These are phyloP conservation scores for Biston stratarius DNA, from an alignment of 2,888 invertebrate genomes.

Conservation along the genomic window DNA sequence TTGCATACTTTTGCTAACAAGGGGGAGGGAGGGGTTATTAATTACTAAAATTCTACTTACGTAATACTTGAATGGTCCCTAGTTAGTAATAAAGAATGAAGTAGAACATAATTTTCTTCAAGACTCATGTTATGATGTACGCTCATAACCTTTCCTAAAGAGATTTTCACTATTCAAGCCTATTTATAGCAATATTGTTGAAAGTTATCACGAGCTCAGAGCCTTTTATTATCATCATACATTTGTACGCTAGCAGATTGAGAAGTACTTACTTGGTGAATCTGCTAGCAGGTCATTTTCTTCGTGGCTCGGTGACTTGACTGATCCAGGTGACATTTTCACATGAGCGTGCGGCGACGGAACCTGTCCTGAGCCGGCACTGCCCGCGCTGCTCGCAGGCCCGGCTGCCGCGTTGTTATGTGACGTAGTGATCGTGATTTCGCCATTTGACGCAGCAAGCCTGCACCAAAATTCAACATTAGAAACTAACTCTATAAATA, in stretches of 20 bases:
- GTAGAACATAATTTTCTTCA: too few relatives aligned
- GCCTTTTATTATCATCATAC: too few relatives aligned
- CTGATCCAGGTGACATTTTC: conserved; percentile 88
- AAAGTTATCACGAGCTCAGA: too few relatives aligned
- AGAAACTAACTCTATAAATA: background rate
- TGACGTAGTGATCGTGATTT: conserved; percentile 93
- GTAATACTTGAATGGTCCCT: too few relatives aligned
- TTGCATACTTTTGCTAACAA: too few relatives aligned
- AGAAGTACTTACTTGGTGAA: conserved; percentile 91
- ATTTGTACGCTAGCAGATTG: background rate
- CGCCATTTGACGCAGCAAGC: conserved; percentile 90
- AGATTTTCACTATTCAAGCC: too few relatives aligned
- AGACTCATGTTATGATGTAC: too few relatives aligned
- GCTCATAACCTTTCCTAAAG: too few relatives aligned
- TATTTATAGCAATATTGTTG: too few relatives aligned
- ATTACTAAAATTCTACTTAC: too few relatives aligned
- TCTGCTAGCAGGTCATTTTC: conserved; percentile 92
- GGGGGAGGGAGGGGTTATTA: too few relatives aligned
- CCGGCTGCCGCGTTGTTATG: conserved; percentile 85
- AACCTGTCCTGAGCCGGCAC: conserved; percentile 76
- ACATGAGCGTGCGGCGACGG: conserved; percentile 85
- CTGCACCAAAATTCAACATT: conserved; percentile 10
- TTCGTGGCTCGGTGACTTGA: conserved; percentile 88
- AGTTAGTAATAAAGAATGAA: too few relatives aligned
- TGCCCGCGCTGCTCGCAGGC: conserved; percentile 81